Conservation (phyloP, 2,113 vertebrate species). For the Progne subis region DNA sequence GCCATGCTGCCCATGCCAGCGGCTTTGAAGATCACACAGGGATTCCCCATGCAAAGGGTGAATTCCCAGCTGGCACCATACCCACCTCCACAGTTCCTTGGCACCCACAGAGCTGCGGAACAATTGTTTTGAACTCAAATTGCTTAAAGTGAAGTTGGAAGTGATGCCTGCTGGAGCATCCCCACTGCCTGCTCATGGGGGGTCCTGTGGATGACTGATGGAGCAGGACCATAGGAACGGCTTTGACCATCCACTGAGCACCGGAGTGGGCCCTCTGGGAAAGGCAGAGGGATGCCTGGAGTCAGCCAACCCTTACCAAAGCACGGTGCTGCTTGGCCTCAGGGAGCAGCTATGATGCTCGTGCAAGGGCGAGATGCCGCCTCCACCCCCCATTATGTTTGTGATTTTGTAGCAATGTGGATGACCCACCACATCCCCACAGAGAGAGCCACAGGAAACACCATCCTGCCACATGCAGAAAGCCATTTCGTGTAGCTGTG, state of each 20-base stretch:
- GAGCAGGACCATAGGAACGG: neutral
- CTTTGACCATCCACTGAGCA: neutral
- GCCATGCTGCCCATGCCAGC: neutral
- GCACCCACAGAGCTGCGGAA: neutral
- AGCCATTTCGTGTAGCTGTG: neutral
- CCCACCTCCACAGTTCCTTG: neutral
- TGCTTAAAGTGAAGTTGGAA: neutral
- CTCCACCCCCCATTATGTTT: neutral
- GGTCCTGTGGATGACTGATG: neutral
- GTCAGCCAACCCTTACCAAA: neutral
- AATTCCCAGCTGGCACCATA: constrained; percentile 46
- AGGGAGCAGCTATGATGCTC: neutral
- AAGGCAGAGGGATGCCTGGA: neutral
- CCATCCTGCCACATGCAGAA: neutral
- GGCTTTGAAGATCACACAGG: neutral
- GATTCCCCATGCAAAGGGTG: constrained; percentile 6
- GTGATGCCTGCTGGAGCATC: neutral
- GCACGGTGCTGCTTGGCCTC: neutral
- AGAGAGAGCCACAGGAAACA: neutral
- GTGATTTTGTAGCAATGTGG: neutral
- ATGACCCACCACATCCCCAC: neutral
- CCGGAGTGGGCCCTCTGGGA: neutral
- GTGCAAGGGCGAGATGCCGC: neutral
- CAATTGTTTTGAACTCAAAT: neutral
- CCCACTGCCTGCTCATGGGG: neutral